phyloP scores from a whole-genome alignment of 2,888 invertebrate species.

The Pyrocoelia pectoralis region DNA sequence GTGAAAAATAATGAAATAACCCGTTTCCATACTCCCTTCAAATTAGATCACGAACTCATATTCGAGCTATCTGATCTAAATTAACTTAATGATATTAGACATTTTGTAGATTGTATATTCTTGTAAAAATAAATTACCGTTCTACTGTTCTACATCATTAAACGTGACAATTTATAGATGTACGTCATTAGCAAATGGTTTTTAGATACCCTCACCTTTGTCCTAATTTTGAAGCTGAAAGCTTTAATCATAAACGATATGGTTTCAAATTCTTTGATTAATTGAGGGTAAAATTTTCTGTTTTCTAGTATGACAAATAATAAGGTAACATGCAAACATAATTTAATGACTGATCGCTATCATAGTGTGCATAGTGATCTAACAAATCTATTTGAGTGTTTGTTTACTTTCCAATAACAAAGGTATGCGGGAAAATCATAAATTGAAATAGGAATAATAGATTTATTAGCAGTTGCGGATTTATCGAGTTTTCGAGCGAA shows the following conservation, averaged over 20 bases:
- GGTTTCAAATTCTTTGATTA: background rate
- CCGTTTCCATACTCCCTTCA: slow-evolving; percentile 38
- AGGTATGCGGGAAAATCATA: too few species aligned
- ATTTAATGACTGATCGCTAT: background rate
- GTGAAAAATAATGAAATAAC: slow-evolving; percentile 45
- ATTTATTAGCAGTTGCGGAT: too few species aligned
- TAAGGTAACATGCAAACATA: background rate
- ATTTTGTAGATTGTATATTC: slow-evolving; percentile 34
- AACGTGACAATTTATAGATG: too few species aligned
- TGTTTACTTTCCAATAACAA: background rate
- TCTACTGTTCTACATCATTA: too few species aligned
- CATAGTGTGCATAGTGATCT: background rate
- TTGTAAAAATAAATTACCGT: slow-evolving; percentile 20
- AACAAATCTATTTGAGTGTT: background rate
- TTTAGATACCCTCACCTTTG: too few species aligned
- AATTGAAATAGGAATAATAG: too few species aligned
- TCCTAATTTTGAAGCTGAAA: too few species aligned
- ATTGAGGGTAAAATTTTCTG: background rate
- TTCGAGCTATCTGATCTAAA: slow-evolving; percentile 39
- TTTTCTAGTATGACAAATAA: background rate
- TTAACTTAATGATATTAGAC: slow-evolving; percentile 30
- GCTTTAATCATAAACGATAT: too few species aligned
- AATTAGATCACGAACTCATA: slow-evolving; percentile 45
- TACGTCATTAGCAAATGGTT: too few species aligned
- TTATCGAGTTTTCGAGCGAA: too few species aligned